Conservation (phyloP, 2,797 vertebrate genomes). For the Gambelia wislizenii region DNA sequence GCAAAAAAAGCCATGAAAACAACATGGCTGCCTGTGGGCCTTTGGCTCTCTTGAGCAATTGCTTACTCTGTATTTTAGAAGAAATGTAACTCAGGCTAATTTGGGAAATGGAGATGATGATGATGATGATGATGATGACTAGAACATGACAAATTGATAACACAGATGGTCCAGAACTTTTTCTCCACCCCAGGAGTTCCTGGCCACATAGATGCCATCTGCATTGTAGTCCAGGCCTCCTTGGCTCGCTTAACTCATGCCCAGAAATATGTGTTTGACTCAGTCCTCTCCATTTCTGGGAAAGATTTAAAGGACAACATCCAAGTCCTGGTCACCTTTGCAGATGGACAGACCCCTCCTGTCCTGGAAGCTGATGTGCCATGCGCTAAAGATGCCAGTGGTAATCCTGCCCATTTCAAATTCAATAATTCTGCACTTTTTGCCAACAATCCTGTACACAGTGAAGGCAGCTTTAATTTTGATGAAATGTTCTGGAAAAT, state of each 20-base stretch:
- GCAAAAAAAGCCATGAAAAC: too few relatives aligned
- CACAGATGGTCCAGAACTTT: too few relatives aligned
- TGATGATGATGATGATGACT: too few relatives aligned
- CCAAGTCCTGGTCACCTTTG: slow-evolving; percentile 23
- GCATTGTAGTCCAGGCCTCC: slow-evolving; percentile 39
- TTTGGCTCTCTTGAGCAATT: too few relatives aligned
- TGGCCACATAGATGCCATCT: slow-evolving; percentile 33
- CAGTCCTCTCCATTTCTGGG: slow-evolving; percentile 41
- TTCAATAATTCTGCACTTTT: slow-evolving; percentile 33
- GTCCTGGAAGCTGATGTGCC: slow-evolving; percentile 29
- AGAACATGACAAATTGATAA: too few relatives aligned
- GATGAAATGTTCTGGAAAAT: slow-evolving; percentile 40
- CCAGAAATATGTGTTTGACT: slow-evolving; percentile 40
- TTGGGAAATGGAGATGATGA: too few relatives aligned
- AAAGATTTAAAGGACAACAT: slow-evolving; percentile 49
- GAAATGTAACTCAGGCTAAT: too few relatives aligned
- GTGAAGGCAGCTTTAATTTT: background rate
- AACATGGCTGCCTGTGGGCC: too few relatives aligned
- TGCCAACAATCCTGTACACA: background rate
- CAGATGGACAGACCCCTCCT: slow-evolving; percentile 21
- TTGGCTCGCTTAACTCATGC: slow-evolving; percentile 15
- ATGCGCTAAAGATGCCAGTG: background rate
- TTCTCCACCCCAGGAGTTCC: too few relatives aligned
- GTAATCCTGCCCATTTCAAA: slow-evolving; percentile 29
- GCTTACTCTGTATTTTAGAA: too few relatives aligned